These are phyloP conservation scores for Belgica antarctica DNA, from an alignment of 2,888 invertebrate genomes.

Conservation along the genomic window DNA sequence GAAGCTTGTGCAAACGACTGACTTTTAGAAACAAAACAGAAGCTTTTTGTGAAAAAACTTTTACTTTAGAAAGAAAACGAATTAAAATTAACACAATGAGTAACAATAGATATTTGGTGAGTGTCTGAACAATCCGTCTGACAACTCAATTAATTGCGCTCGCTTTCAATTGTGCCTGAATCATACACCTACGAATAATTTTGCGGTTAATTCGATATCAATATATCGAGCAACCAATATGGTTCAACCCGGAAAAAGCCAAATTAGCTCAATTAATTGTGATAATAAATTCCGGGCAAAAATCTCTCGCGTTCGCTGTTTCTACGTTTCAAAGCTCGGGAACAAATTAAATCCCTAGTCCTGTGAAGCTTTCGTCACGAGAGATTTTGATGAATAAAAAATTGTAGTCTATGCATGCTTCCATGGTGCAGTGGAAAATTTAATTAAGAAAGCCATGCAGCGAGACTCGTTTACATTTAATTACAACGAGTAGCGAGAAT, in stretches of 20 bases:
- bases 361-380: neutral
- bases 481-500: no score
- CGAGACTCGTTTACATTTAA: no score
- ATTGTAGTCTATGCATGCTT: neutral
- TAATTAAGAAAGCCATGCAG: neutral
- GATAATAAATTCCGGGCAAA: neutral
- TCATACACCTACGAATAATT: neutral
- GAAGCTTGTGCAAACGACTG: no score
- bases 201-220: neutral
- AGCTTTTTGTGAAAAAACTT: neutral
- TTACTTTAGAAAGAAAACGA: neutral
- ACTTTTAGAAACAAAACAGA: neutral
- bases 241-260: neutral
- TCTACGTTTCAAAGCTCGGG: neutral
- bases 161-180: neutral
- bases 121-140: neutral
- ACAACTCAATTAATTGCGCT: neutral
- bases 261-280: slow-evolving; percentile 17
- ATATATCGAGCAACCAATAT: neutral
- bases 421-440: no score
- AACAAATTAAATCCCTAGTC: neutral
- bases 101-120: slow-evolving; percentile 20
- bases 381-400: neutral
- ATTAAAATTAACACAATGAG: neutral
- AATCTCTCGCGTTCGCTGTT: neutral